These are phyloP conservation scores for Folsomia candida DNA, from an alignment of 2,888 invertebrate species.

Conservation along the genomic window DNA sequence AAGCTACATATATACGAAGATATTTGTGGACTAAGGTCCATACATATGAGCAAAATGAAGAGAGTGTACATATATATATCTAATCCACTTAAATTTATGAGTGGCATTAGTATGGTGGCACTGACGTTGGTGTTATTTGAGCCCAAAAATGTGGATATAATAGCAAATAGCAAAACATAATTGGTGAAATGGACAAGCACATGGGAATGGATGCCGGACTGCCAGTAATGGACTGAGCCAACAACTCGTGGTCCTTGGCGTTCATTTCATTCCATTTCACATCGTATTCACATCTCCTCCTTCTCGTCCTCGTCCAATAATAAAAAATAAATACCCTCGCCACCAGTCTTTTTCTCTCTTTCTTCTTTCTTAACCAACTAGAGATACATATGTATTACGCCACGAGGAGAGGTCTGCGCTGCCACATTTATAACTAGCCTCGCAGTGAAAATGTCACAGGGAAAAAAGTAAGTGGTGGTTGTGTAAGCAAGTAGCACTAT, in stretches of 20 bases:
- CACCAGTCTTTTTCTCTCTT: neutral
- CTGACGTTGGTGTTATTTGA: slow-evolving; percentile 6
- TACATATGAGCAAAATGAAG: too few relatives aligned
- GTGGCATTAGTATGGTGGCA: slow-evolving; percentile 9
- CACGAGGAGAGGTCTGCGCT: neutral
- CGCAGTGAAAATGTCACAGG: neutral
- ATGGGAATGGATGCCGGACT: slow-evolving; percentile 9
- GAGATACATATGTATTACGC: neutral
- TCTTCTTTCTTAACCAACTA: neutral
- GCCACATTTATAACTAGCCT: neutral
- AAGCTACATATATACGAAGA: too few relatives aligned
- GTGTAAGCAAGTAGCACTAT: neutral
- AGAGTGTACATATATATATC: neutral
- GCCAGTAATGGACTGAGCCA: slow-evolving; percentile 16
- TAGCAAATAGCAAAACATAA: slow-evolving; percentile 21
- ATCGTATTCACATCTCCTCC: slow-evolving; percentile 19
- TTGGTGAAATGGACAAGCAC: slow-evolving; percentile 31
- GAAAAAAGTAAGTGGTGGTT: neutral
- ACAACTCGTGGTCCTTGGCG: slow-evolving; percentile 21
- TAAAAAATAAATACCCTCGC: slow-evolving; percentile 20
- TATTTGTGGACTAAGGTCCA: too few relatives aligned
- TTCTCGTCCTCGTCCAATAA: slow-evolving; percentile 3
- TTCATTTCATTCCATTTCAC: slow-evolving; percentile 31
- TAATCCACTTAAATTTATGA: slow-evolving; percentile 20
- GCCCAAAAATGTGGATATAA: slow-evolving; percentile 14